These are phyloP conservation scores for Polietes domitor DNA, from an alignment of 2,888 invertebrate genomes.

Conservation along the genomic window DNA sequence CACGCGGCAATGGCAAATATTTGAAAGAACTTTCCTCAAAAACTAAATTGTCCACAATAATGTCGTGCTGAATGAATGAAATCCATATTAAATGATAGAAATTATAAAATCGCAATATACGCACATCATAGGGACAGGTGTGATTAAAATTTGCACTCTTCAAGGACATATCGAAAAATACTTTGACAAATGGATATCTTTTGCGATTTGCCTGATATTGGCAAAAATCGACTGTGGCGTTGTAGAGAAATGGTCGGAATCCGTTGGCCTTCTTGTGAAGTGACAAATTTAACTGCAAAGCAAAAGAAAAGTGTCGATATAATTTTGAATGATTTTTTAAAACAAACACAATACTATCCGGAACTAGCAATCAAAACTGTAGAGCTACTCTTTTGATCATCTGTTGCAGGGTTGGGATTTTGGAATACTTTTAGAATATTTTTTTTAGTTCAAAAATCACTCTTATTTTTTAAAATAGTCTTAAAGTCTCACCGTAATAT, in stretches of 20 bases:
- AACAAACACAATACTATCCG: too few species aligned
- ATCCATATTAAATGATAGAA: too few species aligned
- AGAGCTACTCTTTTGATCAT: too few species aligned
- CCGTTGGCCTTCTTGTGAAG: constrained; percentile 11
- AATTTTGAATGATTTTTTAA: too few species aligned
- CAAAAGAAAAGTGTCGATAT: not conserved
- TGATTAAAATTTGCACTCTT: constrained; percentile 27
- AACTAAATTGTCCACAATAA: constrained; percentile 35
- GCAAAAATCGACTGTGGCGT: constrained; percentile 29
- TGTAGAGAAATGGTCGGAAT: constrained; percentile 35
- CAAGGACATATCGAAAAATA: not conserved
- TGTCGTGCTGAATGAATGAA: constrained; percentile 55
- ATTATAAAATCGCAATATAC: not conserved
- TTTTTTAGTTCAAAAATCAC: too few species aligned
- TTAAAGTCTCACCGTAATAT: not conserved
- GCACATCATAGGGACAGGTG: constrained; percentile 16
- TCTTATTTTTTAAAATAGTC: too few species aligned
- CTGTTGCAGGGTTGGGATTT: not conserved
- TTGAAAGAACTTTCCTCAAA: constrained; percentile 29
- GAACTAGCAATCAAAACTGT: not conserved
- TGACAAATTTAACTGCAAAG: not conserved
- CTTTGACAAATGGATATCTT: not conserved
- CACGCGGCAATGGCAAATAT: constrained; percentile 43
- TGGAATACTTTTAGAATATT: too few species aligned
- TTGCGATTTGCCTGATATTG: not conserved